Conservation (phyloP, 2,797 vertebrate genomes). For the Sparus aurata region DNA sequence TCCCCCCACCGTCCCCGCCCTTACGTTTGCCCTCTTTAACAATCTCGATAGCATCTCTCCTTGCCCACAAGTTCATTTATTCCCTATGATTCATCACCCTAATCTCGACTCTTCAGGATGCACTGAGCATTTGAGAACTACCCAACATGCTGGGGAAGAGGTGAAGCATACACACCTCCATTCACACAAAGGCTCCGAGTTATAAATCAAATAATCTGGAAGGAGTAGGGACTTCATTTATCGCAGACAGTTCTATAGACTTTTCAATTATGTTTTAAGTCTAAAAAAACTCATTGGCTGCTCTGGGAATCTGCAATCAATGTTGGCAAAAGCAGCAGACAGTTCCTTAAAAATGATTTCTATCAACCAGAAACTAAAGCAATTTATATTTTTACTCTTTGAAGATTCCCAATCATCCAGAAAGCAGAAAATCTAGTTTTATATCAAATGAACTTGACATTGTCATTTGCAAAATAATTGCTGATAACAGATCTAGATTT, state of each 20-base stretch:
- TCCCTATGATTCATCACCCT: slow-evolving; percentile 70
- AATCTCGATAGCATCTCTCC: slow-evolving; percentile 70
- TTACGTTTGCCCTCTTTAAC: slow-evolving; percentile 65
- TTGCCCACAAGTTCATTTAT: slow-evolving; percentile 67
- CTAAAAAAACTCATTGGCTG: slow-evolving; percentile 8
- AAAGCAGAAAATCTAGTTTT: background rate
- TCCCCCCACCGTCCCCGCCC: background rate
- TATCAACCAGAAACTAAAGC: background rate
- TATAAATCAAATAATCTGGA: slow-evolving; percentile 41
- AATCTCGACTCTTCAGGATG: slow-evolving; percentile 63
- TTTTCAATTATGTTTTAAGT: slow-evolving; percentile 36
- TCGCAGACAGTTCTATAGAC: background rate
- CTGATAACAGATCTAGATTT: too few relatives aligned
- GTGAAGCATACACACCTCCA: background rate
- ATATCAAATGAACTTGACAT: background rate
- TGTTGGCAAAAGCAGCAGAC: too few relatives aligned
- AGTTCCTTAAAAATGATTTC: background rate
- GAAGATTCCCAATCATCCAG: background rate
- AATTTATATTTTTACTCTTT: background rate
- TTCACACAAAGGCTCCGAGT: slow-evolving; percentile 5
- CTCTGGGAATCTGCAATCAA: slow-evolving; percentile 5
- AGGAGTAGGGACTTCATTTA: slow-evolving; percentile 23
- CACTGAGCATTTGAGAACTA: slow-evolving; percentile 35
- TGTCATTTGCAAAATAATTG: background rate
- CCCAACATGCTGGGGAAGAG: slow-evolving; percentile 18